Percentiles rank a stretch among this genome's conserved stretches.
Conservation (phyloP, 2,113 vertebrate species). For the Pantherophis guttatus region DNA sequence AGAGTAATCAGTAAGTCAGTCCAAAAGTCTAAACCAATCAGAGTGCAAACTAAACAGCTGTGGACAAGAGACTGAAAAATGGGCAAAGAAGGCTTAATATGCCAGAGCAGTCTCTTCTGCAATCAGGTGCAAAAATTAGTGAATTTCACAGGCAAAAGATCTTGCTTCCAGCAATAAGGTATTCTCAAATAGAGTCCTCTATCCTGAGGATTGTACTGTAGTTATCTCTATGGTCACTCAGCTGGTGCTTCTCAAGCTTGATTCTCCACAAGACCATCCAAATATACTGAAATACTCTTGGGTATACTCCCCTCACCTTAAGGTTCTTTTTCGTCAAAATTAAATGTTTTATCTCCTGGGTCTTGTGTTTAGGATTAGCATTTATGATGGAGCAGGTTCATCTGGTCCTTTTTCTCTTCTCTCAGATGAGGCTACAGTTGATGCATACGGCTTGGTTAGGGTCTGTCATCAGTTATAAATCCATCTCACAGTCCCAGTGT, state of each 20-base stretch:
- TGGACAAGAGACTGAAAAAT: not conserved
- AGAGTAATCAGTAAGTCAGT: not conserved
- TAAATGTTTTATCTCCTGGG: not conserved
- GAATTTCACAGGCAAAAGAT: not conserved
- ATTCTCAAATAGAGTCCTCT: not conserved
- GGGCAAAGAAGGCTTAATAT: not conserved
- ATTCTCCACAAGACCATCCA: not conserved
- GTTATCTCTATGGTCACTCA: not conserved
- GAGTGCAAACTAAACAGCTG: not conserved
- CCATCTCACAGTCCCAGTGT: not conserved
- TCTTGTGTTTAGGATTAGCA: not conserved
- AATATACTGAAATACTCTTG: not conserved
- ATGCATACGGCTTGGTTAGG: not conserved
- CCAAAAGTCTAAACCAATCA: not conserved
- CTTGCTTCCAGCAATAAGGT: not conserved
- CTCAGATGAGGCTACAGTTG: not conserved
- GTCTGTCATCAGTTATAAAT: not conserved
- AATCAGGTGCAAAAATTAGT: not conserved
- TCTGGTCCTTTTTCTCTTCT: not conserved
- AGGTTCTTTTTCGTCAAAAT: not conserved
- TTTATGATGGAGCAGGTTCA: not conserved
- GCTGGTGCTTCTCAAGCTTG: not conserved
- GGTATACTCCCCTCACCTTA: not conserved
- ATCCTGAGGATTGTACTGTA: not conserved
- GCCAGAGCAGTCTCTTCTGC: not conserved